Evolutionary conservation across 1,140 invertebrate genomes (phyloP), one percentile per base, ranked within the genome.

Genomic region (Cotesia chilonis): DNA sequence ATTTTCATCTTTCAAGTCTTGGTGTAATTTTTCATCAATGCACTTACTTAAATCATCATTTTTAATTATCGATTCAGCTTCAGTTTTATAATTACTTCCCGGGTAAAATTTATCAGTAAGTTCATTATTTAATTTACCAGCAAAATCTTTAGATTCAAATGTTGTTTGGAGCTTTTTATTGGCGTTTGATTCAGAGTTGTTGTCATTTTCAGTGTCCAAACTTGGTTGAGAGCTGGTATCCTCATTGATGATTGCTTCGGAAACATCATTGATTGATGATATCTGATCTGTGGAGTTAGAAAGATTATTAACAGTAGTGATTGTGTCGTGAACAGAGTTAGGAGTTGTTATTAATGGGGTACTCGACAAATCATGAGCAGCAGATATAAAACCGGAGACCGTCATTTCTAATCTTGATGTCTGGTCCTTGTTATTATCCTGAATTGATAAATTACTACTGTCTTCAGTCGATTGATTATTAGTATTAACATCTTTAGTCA

Each of bases 151-250:
- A 4, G 85, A 76, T 57, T 85, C 83, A 47, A 87, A 87, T n/a
- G 85, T 85, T 0, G 84, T 86, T 47, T 85, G 85, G 1, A 87
- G 71, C 74, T 85, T 86, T 37, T 76, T 76, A 0, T 76, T 73
- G 0, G 79, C 71, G 0, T 17, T n/a, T 10, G 47, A 4, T 4
- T 86, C 84, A 1, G 57, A 59, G 3, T 59, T 74, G 4, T 83
- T 83, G 4, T 84, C 81, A 10, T 74, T 79, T 9, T 87, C 84
- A 1, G 85, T 38, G 5, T 86, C 84, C 28, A 86, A 71, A 75
- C 82, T 87, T 12, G 84, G 81, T 41, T 87, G 86, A 0, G 86
- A 87, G 66, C 80, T 87, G 0, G 84, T 85, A 12, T 87, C 85
- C 51, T 87, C 84, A 35, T 87, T 87, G 76, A 87, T 87, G 47